Evolutionary conservation across 2,113 vertebrate genomes (phyloP).

Genomic region (Thalassarche chlororhynchos): DNA sequence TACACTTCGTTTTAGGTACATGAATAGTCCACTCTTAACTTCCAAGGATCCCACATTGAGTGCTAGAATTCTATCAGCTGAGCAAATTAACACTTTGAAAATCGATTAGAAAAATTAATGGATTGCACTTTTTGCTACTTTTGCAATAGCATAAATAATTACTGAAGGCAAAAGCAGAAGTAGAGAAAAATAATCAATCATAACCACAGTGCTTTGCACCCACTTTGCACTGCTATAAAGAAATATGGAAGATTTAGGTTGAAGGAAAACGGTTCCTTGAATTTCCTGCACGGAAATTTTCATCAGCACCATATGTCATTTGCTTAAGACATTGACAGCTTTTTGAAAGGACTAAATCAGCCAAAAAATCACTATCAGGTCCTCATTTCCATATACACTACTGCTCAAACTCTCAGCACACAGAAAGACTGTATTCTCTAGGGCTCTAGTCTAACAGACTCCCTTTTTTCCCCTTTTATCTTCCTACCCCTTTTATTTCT

Average conservation of each 20-base stretch:
- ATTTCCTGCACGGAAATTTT: neutral
- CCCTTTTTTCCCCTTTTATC: neutral
- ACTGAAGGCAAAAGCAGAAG: neutral
- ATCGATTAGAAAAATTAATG: neutral
- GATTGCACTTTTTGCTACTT: neutral
- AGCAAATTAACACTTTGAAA: neutral
- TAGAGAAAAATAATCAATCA: neutral
- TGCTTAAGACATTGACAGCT: neutral
- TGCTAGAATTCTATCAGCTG: neutral
- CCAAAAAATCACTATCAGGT: neutral
- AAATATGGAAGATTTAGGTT: neutral
- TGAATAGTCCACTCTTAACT: neutral
- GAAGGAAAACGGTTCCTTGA: neutral
- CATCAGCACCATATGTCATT: neutral
- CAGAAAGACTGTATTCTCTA: neutral
- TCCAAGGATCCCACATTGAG: neutral
- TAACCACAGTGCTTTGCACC: neutral
- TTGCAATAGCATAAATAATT: neutral
- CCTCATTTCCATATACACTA: neutral
- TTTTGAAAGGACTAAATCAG: neutral
- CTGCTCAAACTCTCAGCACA: neutral
- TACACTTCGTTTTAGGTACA: rapidly evolving
- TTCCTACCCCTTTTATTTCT: neutral
- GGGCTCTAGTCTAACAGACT: neutral
- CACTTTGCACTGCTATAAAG: neutral